These are phyloP conservation scores for Blomia tropicalis DNA, from an alignment of 2,888 invertebrate species.

Conservation along the genomic window DNA sequence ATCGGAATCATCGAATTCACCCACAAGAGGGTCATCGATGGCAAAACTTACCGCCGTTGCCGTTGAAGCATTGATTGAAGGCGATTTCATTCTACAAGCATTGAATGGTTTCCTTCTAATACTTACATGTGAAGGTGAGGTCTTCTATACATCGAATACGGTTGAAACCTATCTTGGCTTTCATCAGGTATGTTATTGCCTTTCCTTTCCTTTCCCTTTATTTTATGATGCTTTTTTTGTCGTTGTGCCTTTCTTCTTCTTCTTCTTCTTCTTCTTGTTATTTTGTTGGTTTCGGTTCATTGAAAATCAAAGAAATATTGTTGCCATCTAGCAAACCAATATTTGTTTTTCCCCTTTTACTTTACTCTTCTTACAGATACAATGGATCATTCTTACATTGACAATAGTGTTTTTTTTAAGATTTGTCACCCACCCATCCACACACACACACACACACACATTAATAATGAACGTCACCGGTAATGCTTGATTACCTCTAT, in stretches of 20 bases:
- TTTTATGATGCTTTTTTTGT: not conserved
- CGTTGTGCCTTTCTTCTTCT: not conserved
- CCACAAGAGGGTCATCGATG: conserved; percentile 23
- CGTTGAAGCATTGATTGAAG: conserved; percentile 46
- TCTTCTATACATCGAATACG: conserved; percentile 97
- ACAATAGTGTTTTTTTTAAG: too few species aligned
- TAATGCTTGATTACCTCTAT: too few species aligned
- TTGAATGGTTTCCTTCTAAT: conserved; percentile 98
- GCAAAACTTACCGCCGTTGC: conserved; percentile 25
- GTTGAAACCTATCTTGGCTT: conserved; percentile 99
- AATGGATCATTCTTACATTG: too few species aligned
- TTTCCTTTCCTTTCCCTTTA: not conserved
- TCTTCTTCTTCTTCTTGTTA: not conserved
- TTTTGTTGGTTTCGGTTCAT: not conserved
- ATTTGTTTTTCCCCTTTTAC: not conserved
- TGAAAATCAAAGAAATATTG: not conserved
- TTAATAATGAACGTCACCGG: too few species aligned
- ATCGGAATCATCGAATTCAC: not conserved
- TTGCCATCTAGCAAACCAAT: not conserved
- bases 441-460: too few species aligned
- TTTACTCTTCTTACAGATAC: not conserved
- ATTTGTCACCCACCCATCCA: too few species aligned
- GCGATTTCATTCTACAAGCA: conserved; percentile 91
- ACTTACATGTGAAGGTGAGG: conserved; percentile 94
- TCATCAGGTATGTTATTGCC: conserved; percentile 63